phyloP scores from a whole-genome alignment of 1,140 invertebrate genomes.

The Ceratosolen solmsi region DNA sequence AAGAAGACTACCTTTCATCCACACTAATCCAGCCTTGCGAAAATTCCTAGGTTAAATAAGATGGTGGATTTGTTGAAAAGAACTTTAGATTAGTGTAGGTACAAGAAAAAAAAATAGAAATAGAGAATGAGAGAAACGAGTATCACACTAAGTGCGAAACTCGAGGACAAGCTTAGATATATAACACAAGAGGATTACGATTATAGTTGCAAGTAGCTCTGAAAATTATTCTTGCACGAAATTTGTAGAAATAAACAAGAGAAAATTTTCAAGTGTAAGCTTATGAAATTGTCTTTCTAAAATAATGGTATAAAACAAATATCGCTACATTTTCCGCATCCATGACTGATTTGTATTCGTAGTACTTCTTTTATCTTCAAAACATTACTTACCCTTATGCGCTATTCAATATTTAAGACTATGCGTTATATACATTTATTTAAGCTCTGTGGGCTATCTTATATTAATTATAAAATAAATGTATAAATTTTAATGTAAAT shows the following conservation, averaged over 20 bases:
- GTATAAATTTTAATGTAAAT: no score
- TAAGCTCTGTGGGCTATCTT: no score
- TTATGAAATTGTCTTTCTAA: background rate
- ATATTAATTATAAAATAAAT: no score
- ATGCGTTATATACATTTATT: no score
- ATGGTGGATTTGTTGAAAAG: constrained; percentile 74
- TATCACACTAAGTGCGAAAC: background rate
- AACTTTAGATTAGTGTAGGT: constrained; percentile 60
- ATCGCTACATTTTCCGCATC: background rate
- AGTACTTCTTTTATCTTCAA: no score
- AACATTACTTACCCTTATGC: no score
- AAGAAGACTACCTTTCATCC: constrained; percentile 68
- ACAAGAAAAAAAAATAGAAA: constrained; percentile 27
- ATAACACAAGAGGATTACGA: constrained; percentile 46
- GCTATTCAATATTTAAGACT: no score
- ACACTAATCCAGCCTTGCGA: constrained; percentile 11
- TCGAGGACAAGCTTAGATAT: background rate
- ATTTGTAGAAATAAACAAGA: background rate
- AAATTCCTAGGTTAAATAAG: constrained; percentile 69
- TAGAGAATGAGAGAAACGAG: background rate
- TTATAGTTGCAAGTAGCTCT: constrained; percentile 15
- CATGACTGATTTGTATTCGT: no score
- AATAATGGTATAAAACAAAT: background rate
- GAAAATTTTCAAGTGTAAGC: constrained; percentile 16
- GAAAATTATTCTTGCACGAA: background rate